Evolutionary conservation across 92 coral and sea anemone genomes (phyloP), one percentile per base, ranked within the genome.

Genomic region (Phymanthus crucifer): DNA sequence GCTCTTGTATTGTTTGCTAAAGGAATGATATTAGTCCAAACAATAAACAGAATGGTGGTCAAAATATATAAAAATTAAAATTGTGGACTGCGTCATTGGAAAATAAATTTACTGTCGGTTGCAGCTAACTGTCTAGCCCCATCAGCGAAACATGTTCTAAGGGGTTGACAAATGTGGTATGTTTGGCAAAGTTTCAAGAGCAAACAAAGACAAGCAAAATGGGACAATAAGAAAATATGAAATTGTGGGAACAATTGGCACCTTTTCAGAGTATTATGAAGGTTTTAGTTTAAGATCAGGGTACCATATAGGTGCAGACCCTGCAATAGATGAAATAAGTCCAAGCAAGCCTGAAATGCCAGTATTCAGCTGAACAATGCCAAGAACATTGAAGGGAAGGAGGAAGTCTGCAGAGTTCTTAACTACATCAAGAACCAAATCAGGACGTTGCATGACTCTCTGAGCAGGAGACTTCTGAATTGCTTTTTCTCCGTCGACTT

Each of bases 361-460:
- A 80, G 85, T 87, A 52, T 91, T 93, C 66, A 95, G 77, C 76
- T 95, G 90, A 58, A 95, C 83, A 7, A 88, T 81, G 12, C 99
- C 99, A 88, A 95, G 89, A 18, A 95, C 97, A 88, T 95, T 95
- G 66, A 90, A 87, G 0, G 99, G 99, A 54, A 95, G 84, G 40
- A 95, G 79, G 78, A 87, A 90, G 78, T 95, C 99, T 12, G 99
- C 98, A 19, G 92, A 88, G 84, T 95, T 95, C 89, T 95, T 95
- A 34, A 95, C 91, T 3, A 91, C 85, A 58, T 95, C 99, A 12
- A 95, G 92, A 70, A 95, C 87, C 54, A 95, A 89, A 54, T 95
- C 95, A 61, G 99, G 99, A 5, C 93, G 86, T 32, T 86, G 80
- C 92, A 86, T 88, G 29, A 95, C 82, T 58, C 90, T 84, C 81